These are phyloP conservation scores for Cetonia aurata DNA, from an alignment of 2,888 invertebrate genomes.

Conservation along the genomic window DNA sequence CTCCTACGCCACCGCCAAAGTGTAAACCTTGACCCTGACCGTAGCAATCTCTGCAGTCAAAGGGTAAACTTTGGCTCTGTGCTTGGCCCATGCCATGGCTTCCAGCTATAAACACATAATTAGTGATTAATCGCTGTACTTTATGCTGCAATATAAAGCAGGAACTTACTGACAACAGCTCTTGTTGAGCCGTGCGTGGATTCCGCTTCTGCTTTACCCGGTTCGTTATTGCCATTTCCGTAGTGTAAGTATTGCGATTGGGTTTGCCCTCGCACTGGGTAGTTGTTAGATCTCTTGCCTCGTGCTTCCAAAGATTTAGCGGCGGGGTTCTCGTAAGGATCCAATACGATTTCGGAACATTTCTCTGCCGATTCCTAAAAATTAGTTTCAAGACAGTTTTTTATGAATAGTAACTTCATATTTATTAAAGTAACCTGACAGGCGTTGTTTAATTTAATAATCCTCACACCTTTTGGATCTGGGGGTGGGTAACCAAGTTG, in stretches of 20 bases:
- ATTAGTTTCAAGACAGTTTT: not conserved
- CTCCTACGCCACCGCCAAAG: not conserved
- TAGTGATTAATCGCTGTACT: not conserved
- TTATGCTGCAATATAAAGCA: not conserved
- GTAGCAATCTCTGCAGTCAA: constrained; percentile 78
- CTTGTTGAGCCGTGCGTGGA: constrained; percentile 79
- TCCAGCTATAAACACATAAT: constrained; percentile 72
- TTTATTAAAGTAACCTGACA: constrained; percentile 11
- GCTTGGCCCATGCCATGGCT: constrained; percentile 90
- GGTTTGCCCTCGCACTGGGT: constrained; percentile 77
- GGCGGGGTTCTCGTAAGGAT: constrained; percentile 67
- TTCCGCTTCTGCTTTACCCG: constrained; percentile 86
- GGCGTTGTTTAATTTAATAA: not conserved
- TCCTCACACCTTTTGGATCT: no score
- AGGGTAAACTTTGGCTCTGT: constrained; percentile 84
- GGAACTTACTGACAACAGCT: constrained; percentile 79
- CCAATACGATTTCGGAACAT: constrained; percentile 62
- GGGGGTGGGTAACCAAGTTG: no score
- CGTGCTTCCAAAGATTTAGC: constrained; percentile 55
- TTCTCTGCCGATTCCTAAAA: constrained; percentile 55
- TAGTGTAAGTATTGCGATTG: constrained; percentile 86
- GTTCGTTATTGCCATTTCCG: constrained; percentile 68
- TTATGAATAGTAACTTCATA: not conserved
- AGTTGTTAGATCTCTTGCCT: constrained; percentile 58
- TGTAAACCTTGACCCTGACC: constrained; percentile 60